A percentile compares a stretch with the other conserved stretches of the same genome.
These are phyloP conservation scores for Campoplex nolae DNA, from an alignment of 2,888 invertebrate genomes.

Conservation along the genomic window DNA sequence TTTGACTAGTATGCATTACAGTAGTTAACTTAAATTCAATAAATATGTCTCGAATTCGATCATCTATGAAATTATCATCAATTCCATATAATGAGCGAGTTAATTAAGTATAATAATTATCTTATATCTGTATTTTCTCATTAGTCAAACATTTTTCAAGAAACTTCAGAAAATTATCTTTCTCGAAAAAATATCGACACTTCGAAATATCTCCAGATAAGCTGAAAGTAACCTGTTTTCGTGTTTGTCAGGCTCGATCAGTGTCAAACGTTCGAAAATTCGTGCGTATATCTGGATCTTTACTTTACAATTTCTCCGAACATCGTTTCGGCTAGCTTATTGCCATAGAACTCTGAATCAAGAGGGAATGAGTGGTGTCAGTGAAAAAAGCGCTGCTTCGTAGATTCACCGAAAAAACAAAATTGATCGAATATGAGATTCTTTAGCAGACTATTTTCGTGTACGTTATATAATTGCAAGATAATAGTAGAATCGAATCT, in stretches of 20 bases:
- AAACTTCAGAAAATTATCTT: background rate
- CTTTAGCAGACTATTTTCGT: background rate
- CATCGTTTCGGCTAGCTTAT: slow-evolving; percentile 9
- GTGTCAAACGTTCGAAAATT: slow-evolving; percentile 2
- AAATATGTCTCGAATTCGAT: background rate
- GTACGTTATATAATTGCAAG: too few relatives aligned
- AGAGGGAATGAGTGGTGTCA: background rate
- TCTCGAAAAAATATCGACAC: background rate
- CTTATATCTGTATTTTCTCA: background rate
- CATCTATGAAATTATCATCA: too few relatives aligned
- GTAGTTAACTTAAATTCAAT: background rate
- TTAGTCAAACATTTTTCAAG: background rate
- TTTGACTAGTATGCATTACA: too few relatives aligned
- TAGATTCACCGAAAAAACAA: too few relatives aligned
- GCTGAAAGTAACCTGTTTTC: slow-evolving; percentile 11
- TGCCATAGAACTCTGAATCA: background rate
- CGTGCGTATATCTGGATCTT: background rate
- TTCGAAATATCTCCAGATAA: background rate
- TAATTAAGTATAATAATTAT: background rate
- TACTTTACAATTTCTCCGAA: slow-evolving; percentile 37
- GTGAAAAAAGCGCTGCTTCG: background rate
- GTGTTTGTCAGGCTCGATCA: slow-evolving; percentile 1
- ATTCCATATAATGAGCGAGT: background rate
- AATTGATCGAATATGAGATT: background rate
- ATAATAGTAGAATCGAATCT: too few relatives aligned